Evolutionary conservation across 2,797 vertebrate genomes (phyloP), one percentile per base, ranked within the genome.

Genomic region (Hylomyscus alleni): DNA sequence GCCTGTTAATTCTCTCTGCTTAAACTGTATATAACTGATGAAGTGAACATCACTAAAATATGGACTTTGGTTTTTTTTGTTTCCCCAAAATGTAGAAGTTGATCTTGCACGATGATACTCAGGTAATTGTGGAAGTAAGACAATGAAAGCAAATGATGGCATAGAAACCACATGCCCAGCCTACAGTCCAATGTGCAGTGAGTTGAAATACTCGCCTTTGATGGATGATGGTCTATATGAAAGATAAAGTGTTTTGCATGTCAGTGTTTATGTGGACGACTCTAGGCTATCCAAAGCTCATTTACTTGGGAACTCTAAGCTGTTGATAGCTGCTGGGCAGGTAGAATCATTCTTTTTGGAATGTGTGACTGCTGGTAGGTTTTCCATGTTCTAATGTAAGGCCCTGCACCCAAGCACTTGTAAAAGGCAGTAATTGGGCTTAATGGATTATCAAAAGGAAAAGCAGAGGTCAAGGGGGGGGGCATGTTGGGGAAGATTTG

Each of bases 61-160:
- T 69, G 60, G 54, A 89, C 11, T 91, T 93, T 52, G 11, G 50
- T 67, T 95, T 95, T 96, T 84, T 60, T 20, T 3, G 17, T 75
- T 97, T 91, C 88, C n/a, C 20, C 26, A 60, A 78, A 93, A 67
- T 8, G 10, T 93, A 44, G 12, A 69, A 62, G 10, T 67, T 95
- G 2, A 44, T 69, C 17, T 62, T 73, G 20, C 14, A 90, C 78
- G 58, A 56, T 90, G 77, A 62, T 82, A 95, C 54, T 93, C 73
- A 89, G 92, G 17, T 94, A 72, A 80, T 10, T 88, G 7, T 82
- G 1, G 20, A 90, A 84, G 54, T 91, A 56, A 73, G 40, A 56
- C 1, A 44, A 3, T 77, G 75, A 73, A 85, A 89, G 47, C 31
- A 65, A 65, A 76, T 58, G 10, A 37, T 47, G 15, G 6, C 67